phyloP scores from a whole-genome alignment of 1,140 invertebrate species.

The Dendrolimus punctatus region DNA sequence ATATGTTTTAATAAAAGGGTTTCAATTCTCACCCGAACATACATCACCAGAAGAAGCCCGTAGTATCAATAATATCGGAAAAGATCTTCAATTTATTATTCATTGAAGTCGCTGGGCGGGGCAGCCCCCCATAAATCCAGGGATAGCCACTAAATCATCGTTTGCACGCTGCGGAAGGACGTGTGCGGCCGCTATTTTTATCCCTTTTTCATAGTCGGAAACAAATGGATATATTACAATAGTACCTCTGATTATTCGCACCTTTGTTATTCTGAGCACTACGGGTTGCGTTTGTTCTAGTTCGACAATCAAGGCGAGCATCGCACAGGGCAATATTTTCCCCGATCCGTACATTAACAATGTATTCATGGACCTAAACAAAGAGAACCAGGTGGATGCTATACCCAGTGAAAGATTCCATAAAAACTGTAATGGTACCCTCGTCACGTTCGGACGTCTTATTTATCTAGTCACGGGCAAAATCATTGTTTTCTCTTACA shows the following conservation, averaged over 20 bases:
- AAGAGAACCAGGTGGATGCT: constrained; percentile 47
- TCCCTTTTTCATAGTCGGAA: constrained; percentile 27
- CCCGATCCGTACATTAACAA: constrained; percentile 35
- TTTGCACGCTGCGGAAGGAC: constrained; percentile 26
- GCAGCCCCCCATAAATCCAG: constrained; percentile 35
- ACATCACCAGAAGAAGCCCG: constrained; percentile 43
- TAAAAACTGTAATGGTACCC: constrained; percentile 60
- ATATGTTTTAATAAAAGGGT: constrained; percentile 71
- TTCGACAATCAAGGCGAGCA: constrained; percentile 12
- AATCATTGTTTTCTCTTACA: constrained; percentile 61
- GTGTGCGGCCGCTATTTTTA: constrained; percentile 31
- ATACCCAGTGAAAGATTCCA: constrained; percentile 48
- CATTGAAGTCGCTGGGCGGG: constrained; percentile 39
- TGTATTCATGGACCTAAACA: constrained; percentile 42
- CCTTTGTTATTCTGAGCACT: not conserved
- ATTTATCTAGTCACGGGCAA: constrained; percentile 63
- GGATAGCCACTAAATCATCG: constrained; percentile 44
- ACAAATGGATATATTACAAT: constrained; percentile 26
- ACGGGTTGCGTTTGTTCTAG: not conserved
- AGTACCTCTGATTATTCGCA: constrained; percentile 12
- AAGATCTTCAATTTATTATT: constrained; percentile 58
- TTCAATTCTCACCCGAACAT: constrained; percentile 54
- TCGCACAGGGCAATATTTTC: constrained; percentile 10
- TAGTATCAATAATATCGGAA: constrained; percentile 53
- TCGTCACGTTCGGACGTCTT: constrained; percentile 60